These are phyloP conservation scores for Catagonus wagneri DNA, from an alignment of 2,113 vertebrate species.

Conservation along the genomic window DNA sequence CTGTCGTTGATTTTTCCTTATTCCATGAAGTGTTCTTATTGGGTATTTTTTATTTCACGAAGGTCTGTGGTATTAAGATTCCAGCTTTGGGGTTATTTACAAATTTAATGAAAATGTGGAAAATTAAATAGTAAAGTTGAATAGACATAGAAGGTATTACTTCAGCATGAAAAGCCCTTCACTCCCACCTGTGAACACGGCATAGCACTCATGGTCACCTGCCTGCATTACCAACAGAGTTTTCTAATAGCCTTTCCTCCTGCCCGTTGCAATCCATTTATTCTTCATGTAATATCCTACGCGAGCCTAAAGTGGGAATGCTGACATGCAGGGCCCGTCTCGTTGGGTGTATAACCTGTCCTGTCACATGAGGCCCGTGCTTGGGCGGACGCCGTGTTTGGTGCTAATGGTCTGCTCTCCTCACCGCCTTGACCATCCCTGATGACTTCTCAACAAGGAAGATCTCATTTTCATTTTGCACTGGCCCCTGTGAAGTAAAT, in stretches of 20 bases:
- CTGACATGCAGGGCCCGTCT: background rate
- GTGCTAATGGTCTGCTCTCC: background rate
- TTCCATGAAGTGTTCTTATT: background rate
- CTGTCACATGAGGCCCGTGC: rapidly evolving
- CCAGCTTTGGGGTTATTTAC: background rate
- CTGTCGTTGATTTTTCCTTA: slow-evolving; percentile 32
- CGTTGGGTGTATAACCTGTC: background rate
- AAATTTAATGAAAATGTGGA: slow-evolving; percentile 1
- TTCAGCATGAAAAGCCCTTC: background rate
- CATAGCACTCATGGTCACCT: background rate
- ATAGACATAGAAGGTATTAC: background rate
- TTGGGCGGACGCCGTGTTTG: background rate
- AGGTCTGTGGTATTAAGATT: background rate
- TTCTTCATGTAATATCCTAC: background rate
- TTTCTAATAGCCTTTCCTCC: background rate
- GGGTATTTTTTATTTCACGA: slow-evolving; percentile 19
- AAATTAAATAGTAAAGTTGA: background rate
- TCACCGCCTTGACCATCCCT: background rate
- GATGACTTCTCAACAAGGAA: background rate
- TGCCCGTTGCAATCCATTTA: background rate
- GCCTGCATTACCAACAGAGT: background rate
- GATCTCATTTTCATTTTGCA: background rate
- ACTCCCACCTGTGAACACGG: background rate
- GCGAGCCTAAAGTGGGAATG: background rate
- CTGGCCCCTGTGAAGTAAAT: background rate